phyloP scores from a whole-genome alignment of 2,888 invertebrate genomes.

The Pristionchus japonicus region DNA sequence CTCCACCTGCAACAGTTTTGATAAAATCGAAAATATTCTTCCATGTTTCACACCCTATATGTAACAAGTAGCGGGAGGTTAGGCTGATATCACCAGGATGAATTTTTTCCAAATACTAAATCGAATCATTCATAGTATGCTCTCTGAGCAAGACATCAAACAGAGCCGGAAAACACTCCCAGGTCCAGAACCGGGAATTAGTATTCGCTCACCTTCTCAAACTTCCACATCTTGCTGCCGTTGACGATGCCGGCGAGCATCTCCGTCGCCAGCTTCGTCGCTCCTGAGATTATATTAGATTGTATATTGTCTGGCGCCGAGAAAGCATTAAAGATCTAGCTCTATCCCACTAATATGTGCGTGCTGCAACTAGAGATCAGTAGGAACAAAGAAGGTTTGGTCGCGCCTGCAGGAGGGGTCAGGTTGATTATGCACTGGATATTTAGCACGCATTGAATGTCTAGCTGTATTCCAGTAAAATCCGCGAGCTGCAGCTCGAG shows the following conservation, averaged over 20 bases:
- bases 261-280: slow-evolving; percentile 84
- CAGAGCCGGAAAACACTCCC: background rate
- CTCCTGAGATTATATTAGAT: too few species aligned
- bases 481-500: too few species aligned
- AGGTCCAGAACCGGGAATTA: background rate
- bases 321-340: too few species aligned
- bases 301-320: too few species aligned
- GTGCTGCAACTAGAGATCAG: too few species aligned
- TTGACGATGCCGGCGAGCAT: slow-evolving; percentile 84
- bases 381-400: too few species aligned
- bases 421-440: too few species aligned
- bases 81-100: background rate
- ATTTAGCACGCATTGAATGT: too few species aligned
- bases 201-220: slow-evolving; percentile 52
- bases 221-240: slow-evolving; percentile 80
- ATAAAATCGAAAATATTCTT: background rate
- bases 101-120: background rate
- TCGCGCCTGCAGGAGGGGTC: too few species aligned
- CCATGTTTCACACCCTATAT: background rate
- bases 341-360: too few species aligned
- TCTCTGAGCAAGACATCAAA: background rate
- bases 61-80: background rate
- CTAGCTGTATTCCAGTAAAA: too few species aligned
- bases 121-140: slow-evolving; percentile 47
- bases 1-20: slow-evolving; percentile 60